Conservation (phyloP, 2,113 vertebrate species). For the Psophia crepitans region DNA sequence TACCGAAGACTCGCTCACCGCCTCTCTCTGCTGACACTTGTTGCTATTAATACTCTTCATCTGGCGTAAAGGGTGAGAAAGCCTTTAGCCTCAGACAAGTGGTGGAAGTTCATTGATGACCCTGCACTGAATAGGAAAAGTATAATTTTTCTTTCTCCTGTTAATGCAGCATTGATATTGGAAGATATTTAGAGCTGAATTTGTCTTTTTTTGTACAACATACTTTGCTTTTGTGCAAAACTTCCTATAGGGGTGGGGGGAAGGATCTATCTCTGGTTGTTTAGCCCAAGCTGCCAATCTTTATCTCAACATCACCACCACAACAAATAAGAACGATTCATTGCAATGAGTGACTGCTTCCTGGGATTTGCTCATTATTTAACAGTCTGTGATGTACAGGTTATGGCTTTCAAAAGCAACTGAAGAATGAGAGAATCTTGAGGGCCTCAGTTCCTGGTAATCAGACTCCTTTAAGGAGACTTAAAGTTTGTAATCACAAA, state of each 20-base stretch:
- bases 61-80: background rate
- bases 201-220: background rate
- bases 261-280: background rate
- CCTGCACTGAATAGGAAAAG: background rate
- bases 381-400: background rate
- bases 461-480: background rate
- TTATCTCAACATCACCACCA: background rate
- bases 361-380: background rate
- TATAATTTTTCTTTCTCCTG: background rate
- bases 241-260: background rate
- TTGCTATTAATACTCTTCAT: conserved; percentile 42
- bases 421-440: background rate
- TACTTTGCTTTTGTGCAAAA: background rate
- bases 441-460: background rate
- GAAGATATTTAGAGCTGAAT: background rate
- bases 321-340: background rate
- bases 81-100: background rate
- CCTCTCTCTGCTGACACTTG: conserved; percentile 11
- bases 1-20: background rate
- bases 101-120: background rate
- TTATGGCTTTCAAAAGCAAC: background rate
- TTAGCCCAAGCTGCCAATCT: background rate
- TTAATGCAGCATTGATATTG: background rate
- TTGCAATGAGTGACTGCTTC: background rate
- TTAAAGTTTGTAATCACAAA: background rate